phyloP scores from a whole-genome alignment of 2,113 vertebrate genomes.

The Siphamia tubifer region DNA sequence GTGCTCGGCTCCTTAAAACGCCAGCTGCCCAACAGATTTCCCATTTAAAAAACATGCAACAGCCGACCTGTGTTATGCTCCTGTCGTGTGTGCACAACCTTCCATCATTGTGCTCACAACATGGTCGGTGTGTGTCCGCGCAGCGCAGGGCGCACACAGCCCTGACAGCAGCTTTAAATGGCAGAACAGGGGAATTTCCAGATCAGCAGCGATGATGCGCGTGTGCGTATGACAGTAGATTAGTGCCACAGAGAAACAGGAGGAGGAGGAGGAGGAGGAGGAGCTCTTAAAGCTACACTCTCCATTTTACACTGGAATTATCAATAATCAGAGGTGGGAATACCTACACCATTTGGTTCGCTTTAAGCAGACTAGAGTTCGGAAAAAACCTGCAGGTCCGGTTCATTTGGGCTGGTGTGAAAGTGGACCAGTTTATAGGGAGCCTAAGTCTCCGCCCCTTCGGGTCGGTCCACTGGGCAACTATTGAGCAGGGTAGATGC shows the following conservation, averaged over 20 bases:
- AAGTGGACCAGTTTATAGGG: too few relatives aligned
- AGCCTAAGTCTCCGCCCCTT: too few relatives aligned
- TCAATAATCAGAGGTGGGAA: too few relatives aligned
- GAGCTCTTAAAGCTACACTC: slow-evolving; percentile 2
- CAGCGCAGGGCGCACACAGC: not conserved
- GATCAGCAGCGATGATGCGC: slow-evolving; percentile 23
- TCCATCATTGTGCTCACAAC: slow-evolving; percentile 12
- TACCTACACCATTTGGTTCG: too few relatives aligned
- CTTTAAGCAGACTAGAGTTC: too few relatives aligned
- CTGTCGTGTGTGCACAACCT: not conserved
- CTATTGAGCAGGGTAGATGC: too few relatives aligned
- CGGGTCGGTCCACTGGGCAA: too few relatives aligned
- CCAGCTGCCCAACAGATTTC: slow-evolving; percentile 82
- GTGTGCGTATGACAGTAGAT: slow-evolving; percentile 24
- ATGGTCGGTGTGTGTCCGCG: not conserved
- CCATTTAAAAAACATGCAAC: slow-evolving; percentile 73
- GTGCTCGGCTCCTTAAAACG: slow-evolving; percentile 83
- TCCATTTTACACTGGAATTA: not conserved
- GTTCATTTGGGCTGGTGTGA: too few relatives aligned
- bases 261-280: not conserved
- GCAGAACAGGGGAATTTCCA: slow-evolving; percentile 49
- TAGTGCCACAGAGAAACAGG: slow-evolving; percentile 2
- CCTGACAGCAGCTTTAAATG: slow-evolving; percentile 44
- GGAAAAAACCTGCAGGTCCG: too few relatives aligned
- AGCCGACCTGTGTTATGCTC: not conserved